These are phyloP conservation scores for Sialis lutaria DNA, from an alignment of 2,888 invertebrate species.

Conservation along the genomic window DNA sequence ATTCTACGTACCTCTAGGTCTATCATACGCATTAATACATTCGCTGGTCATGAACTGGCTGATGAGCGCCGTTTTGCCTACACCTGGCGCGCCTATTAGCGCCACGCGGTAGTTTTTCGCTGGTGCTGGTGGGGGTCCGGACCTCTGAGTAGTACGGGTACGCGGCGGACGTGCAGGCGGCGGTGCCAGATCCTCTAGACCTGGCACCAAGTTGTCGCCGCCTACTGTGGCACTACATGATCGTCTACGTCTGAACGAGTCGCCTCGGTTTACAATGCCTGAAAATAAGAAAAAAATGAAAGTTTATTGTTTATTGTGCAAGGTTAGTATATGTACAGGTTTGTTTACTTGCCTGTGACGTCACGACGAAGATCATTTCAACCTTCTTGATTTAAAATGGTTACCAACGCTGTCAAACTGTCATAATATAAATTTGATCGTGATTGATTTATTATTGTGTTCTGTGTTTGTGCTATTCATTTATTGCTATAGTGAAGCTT, in stretches of 20 bases:
- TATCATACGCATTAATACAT: slow-evolving; percentile 84
- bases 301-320: no score
- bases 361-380: no score
- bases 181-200: slow-evolving; percentile 13
- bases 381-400: no score
- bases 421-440: no score
- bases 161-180: slow-evolving; percentile 11
- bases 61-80: slow-evolving; percentile 72
- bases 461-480: no score
- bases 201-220: slow-evolving; percentile 44
- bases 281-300: slow-evolving; percentile 15
- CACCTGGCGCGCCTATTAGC: slow-evolving; percentile 61
- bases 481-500: no score
- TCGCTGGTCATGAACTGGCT: slow-evolving; percentile 87
- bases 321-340: no score
- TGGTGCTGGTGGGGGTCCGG: slow-evolving; percentile 15
- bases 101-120: slow-evolving; percentile 45
- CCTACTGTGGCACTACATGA: slow-evolving; percentile 48
- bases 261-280: slow-evolving; percentile 89
- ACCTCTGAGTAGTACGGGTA: slow-evolving; percentile 21
- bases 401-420: no score
- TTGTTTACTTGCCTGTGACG: no score
- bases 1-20: slow-evolving; percentile 48
- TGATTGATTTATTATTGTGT: no score
- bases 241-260: slow-evolving; percentile 74